phyloP scores from a whole-genome alignment of 2,888 invertebrate species.

The Leptinotarsa haldemani region DNA sequence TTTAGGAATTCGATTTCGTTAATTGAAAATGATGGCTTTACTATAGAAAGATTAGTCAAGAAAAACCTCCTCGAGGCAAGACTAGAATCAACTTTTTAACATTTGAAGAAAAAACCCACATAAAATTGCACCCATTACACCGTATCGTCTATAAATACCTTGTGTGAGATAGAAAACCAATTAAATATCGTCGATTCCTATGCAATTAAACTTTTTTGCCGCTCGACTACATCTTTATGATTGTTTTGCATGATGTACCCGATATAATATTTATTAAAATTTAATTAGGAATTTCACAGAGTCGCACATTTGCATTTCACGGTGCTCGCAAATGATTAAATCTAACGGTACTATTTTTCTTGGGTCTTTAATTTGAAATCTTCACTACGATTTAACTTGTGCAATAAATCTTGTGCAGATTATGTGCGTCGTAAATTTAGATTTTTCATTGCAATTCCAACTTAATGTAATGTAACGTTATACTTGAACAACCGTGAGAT shows the following conservation, averaged over 20 bases:
- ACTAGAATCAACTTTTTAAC: background rate
- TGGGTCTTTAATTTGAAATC: conserved; percentile 10
- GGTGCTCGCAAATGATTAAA: conserved; percentile 12
- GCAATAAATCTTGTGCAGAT: conserved; percentile 8
- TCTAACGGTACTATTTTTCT: conserved; percentile 21
- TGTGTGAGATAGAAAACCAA: conserved; percentile 28
- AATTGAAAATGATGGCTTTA: conserved; percentile 1
- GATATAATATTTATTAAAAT: conserved; percentile 27
- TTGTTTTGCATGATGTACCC: conserved; percentile 32
- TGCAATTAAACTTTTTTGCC: conserved; percentile 29
- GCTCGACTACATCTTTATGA: conserved; percentile 31
- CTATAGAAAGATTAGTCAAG: background rate
- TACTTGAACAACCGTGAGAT: conserved; percentile 4
- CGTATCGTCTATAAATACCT: conserved; percentile 25
- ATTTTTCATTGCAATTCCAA: conserved; percentile 8
- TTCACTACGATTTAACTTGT: conserved; percentile 8
- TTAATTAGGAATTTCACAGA: conserved; percentile 23
- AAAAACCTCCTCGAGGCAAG: background rate
- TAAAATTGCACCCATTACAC: conserved; percentile 13
- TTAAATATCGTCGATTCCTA: conserved; percentile 28
- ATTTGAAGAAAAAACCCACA: background rate
- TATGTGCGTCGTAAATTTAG: conserved; percentile 1
- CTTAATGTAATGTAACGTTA: conserved; percentile 14
- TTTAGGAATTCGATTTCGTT: background rate
- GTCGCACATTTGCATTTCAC: conserved; percentile 24